Evolutionary conservation across 2,888 invertebrate species (phyloP).

Genomic region (Muscina levida): DNA sequence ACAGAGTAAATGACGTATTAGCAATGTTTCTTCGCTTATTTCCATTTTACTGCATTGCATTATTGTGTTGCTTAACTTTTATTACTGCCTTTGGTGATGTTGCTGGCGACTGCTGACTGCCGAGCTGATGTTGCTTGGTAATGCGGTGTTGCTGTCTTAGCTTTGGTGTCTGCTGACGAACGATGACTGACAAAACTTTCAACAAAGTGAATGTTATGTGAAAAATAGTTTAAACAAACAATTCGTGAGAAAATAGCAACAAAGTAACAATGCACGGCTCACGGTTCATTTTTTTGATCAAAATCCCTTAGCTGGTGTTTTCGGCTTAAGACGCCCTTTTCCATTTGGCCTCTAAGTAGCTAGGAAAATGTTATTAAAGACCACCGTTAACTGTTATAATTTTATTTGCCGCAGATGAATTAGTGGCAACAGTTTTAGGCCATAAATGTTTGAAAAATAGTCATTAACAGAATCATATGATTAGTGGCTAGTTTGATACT

Average conservation of each 20-base stretch:
- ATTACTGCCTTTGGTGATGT: slow-evolving; percentile 33
- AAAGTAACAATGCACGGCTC: background rate
- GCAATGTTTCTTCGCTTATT: slow-evolving; percentile 25
- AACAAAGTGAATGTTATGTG: background rate
- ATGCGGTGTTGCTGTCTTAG: background rate
- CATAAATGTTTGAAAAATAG: too few species aligned
- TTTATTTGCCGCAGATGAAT: too few species aligned
- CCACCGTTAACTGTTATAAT: too few species aligned
- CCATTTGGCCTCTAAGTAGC: too few species aligned
- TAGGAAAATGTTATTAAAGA: too few species aligned
- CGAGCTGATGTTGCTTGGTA: background rate
- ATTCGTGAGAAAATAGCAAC: slow-evolving; percentile 44
- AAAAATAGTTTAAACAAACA: slow-evolving; percentile 7
- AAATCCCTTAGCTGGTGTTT: too few species aligned
- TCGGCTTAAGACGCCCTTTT: too few species aligned
- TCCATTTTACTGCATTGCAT: slow-evolving; percentile 48
- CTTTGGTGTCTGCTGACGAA: background rate
- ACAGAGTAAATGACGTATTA: slow-evolving; percentile 42
- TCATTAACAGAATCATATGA: too few species aligned
- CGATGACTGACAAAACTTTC: slow-evolving; percentile 46
- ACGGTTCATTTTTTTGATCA: too few species aligned
- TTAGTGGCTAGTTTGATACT: too few species aligned
- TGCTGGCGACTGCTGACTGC: background rate
- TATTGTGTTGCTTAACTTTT: slow-evolving; percentile 27
- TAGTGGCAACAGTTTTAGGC: too few species aligned